Percentiles rank a stretch among this genome's conserved stretches.
phyloP scores from a whole-genome alignment of 1,140 invertebrate species.

The Ephestia elutella region DNA sequence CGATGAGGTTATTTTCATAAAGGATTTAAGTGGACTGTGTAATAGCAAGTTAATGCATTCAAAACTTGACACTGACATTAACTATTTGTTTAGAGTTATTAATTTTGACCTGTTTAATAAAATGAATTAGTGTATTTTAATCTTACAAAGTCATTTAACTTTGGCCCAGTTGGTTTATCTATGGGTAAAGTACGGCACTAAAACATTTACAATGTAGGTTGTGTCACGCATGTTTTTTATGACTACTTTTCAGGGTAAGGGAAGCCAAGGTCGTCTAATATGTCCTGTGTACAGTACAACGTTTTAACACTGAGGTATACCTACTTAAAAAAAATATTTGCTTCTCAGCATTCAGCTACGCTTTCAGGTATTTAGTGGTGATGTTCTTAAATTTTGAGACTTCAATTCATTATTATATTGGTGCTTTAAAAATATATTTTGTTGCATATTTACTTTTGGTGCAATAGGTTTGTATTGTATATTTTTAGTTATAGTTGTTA shows the following conservation, averaged over 20 bases:
- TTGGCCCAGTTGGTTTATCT: not conserved
- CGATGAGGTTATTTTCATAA: not conserved
- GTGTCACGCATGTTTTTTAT: not conserved
- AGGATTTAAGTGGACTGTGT: not conserved
- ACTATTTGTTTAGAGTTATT: not conserved
- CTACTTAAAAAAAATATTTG: too few relatives aligned
- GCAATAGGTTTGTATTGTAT: too few relatives aligned
- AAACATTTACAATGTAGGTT: not conserved
- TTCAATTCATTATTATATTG: too few relatives aligned
- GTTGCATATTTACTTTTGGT: too few relatives aligned
- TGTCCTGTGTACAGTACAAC: too few relatives aligned
- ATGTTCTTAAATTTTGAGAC: too few relatives aligned
- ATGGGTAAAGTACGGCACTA: not conserved
- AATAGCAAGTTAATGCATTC: not conserved
- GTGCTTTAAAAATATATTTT: too few relatives aligned
- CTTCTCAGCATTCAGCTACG: too few relatives aligned
- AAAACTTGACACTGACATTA: constrained; percentile 2
- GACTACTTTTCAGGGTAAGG: not conserved
- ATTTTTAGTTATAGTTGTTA: too few relatives aligned
- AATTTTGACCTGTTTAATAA: not conserved
- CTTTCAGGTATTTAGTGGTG: too few relatives aligned
- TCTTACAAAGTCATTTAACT: not conserved
- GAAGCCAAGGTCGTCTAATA: not conserved
- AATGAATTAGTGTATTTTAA: not conserved
- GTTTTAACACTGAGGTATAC: too few relatives aligned